Evolutionary conservation across 64 coral and sea anemone species (phyloP), one percentile per base, ranked within the genome.

Genomic region (Actinia equina): DNA sequence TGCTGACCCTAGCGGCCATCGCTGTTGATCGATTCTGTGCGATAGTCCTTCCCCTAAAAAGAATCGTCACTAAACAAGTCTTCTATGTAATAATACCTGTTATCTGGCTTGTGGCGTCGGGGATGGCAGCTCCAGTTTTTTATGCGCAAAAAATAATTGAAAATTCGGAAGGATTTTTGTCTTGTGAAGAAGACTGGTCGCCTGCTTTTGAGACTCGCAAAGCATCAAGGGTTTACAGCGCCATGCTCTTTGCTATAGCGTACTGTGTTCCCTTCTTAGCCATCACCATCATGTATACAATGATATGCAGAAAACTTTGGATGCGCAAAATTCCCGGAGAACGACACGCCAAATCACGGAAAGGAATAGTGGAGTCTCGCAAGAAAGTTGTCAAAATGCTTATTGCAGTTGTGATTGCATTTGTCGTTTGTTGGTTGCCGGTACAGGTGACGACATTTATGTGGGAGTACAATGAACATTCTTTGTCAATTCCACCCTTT

Each of bases 341-440:
- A 82, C 58, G 14, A 12, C 56, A 86, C 61, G 54, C n/a, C 37
- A 83, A 81, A 42, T 54, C 78, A 15, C 60, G 60, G 2, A 87
- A 92, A 19, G 86, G 54, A 37, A 27, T 87, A 2, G 10, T 71
- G 10, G 86, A 86, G 13, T 92, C 90, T 26, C 84, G 90, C 5
- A 83, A 78, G 51, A 92, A 87, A 41, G 90, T 92, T 3, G 90
- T 92, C 17, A 92, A 92, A 83, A 92, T 92, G 90, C 85, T 92
- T 18, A 87, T 92, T 57, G 57, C 85, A 7, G 90, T 92, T 25
- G 74, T 92, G 5, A 74, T 87, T 3, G 77, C 80, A 43, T 92
- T 92, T 43, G 55, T 92, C 23, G 30, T 87, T 64, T 92, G 84
- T 3, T 92, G 90, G 90, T 43, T 92, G 30, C 90, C 90, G 14